Base-by-base conservation (phyloP, 2,888 invertebrate genomes). In the Cryptus viduatorius region DNA sequence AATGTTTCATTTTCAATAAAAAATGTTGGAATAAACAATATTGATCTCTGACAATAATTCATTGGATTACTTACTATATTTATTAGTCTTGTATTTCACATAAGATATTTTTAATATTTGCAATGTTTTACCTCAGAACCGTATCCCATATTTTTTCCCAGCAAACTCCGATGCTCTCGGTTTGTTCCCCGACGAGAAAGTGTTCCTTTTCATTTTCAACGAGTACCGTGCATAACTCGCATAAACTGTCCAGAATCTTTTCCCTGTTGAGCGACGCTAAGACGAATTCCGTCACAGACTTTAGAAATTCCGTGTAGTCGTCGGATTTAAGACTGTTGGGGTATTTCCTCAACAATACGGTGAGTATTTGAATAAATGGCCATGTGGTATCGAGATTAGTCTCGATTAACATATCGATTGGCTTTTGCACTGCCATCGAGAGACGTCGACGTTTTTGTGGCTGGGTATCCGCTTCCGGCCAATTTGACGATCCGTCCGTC, bases 131-230 rank as follows among this genome's bases (percentile, higher is more conserved):
- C 94, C 94, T 92, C 75, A 94, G 87, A 4, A 94, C 88, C 53
- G 92, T 91, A 81, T 93, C 93, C 90, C 93, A 94, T 64, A 94
- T 91, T 85, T 92, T 91, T 68, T 90, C 89, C 94, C 94, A 94
- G 31, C 91, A 88, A 19, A 89, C 86, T 46, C 89, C 89, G 12
- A 90, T 86, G 37, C 79, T 84, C 75, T 92, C 88, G 46, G 77
- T 77, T 72, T 89, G 84, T 19, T 67, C 72, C 10, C 75, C 44
- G 7, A 88, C 86, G 5, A 61, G 69, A 5, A 86, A 83, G 10
- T 88, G 75, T 48, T 84, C 44, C 44, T 86, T 89, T 79, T 94
- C 92, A 37, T 90, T 90, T 73, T 89, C 84, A 42, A 94, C 86
- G 67, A 95, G 87, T 44, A 92, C 88, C 19, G 85, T 75, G 42